Base-by-base conservation (phyloP, 2,113 vertebrate genomes). In the Bothrops jararaca region DNA sequence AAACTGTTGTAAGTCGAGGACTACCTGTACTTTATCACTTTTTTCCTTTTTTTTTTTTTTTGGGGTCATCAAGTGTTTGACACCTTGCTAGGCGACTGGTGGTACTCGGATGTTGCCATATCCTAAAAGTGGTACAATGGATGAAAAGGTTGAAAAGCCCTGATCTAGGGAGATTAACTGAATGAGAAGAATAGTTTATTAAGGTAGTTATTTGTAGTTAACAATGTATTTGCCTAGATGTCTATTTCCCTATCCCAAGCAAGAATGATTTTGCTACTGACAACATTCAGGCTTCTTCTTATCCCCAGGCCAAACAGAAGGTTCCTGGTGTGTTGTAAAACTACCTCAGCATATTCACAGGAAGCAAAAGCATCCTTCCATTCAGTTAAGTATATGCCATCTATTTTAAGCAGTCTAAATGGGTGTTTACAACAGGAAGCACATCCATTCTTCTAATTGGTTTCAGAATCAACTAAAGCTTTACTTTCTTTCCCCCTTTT, bases 341-440 rank as follows among this genome's bases (percentile, higher is more conserved):
- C 85, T 12, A 69, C 48, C 54, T 53, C 56, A n/a, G 18, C 34
- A 85, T 42, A 85, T 89, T 86, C 57, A 86, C 15, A 24, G 48
- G 58, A 90, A 42, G 48, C 74, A 56, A 88, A 45, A 34, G 12
- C 56, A 89, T 89, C 74, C 50, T 86, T 90, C 74, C 57, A 90
- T 48, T 85, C 54, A 60, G 48, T 22, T 86, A 42, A 91, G 85
- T 34, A 91, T 15, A 74, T 45, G 22, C 34, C 34, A 24, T 86
- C 90, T 93, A 91, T 93, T 93, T 93, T 93, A 93, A 89, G 90
- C 87, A 54, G 64, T 45, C 88, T 86, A 89, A 93, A 89, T 91
- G 56, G 52, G 69, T 93, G 87, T 93, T 89, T 93, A 91, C 54
- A 93, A 91, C 53, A 86, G 54, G 87, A 89, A 93, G 57, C 45